phyloP scores from a whole-genome alignment of 2,888 invertebrate genomes.

The Trichopria drosophilae region DNA sequence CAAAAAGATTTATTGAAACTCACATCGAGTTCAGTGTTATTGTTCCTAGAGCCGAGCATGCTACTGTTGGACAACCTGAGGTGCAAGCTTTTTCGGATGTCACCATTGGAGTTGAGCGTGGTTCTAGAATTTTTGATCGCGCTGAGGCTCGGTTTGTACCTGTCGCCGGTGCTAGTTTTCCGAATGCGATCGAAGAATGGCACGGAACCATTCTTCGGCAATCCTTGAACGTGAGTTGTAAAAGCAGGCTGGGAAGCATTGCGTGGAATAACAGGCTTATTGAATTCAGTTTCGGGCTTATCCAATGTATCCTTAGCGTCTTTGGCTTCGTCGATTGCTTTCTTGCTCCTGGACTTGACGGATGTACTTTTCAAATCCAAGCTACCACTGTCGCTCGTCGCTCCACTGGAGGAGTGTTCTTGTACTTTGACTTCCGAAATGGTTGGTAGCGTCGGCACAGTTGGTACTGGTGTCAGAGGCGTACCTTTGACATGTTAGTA shows the following conservation, averaged over 20 bases:
- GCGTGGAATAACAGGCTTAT: constrained; percentile 68
- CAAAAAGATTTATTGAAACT: constrained; percentile 41
- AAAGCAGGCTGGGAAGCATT: constrained; percentile 89
- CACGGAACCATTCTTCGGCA: constrained; percentile 87
- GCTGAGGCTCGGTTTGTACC: constrained; percentile 81
- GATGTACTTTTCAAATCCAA: constrained; percentile 52
- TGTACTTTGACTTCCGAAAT: constrained; percentile 82
- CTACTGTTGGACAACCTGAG: constrained; percentile 64
- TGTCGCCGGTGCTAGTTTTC: constrained; percentile 81
- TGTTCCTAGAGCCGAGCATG: constrained; percentile 64
- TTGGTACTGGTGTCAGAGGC: constrained; percentile 78
- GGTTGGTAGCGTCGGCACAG: constrained; percentile 84
- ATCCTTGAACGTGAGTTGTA: constrained; percentile 71
- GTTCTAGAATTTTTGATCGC: constrained; percentile 78
- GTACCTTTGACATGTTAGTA: constrained; percentile 59
- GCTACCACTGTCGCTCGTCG: constrained; percentile 61
- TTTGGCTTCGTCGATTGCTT: constrained; percentile 56
- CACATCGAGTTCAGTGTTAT: constrained; percentile 63
- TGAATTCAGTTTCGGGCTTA: constrained; percentile 53
- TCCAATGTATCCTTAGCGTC: constrained; percentile 49
- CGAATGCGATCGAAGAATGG: constrained; percentile 86
- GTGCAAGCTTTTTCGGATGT: constrained; percentile 67
- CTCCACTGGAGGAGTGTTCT: constrained; percentile 65
- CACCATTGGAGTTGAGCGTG: constrained; percentile 75
- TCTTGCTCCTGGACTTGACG: constrained; percentile 48